Conservation (phyloP, 2,797 vertebrate species). For the Chaetodon trifasciatus region DNA sequence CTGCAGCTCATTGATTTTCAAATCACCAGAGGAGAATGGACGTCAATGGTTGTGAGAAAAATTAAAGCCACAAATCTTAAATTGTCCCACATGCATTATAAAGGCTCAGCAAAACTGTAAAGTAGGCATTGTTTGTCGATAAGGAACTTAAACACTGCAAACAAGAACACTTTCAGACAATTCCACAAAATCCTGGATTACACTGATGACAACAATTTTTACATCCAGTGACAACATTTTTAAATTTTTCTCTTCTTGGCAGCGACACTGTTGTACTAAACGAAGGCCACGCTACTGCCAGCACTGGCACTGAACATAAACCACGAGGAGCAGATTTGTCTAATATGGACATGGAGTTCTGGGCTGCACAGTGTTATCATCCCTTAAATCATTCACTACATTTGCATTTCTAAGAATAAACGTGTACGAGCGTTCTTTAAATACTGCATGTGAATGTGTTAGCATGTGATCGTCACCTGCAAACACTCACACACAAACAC, state of each 20-base stretch:
- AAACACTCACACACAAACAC: not conserved
- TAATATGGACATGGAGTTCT: not conserved
- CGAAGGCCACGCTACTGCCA: not conserved
- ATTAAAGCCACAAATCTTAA: not conserved
- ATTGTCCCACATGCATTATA: not conserved
- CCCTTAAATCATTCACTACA: not conserved
- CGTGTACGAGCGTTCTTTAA: not conserved
- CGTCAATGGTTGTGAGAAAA: not conserved
- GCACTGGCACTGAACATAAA: not conserved
- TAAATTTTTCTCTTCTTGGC: not conserved
- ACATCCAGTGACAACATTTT: not conserved
- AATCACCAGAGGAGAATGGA: not conserved
- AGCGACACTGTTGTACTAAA: not conserved
- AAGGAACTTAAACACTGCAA: not conserved
- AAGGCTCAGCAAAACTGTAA: not conserved
- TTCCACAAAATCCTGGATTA: not conserved
- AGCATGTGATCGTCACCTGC: not conserved
- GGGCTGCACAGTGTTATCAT: not conserved
- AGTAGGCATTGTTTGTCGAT: not conserved
- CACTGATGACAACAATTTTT: not conserved
- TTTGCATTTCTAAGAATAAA: not conserved
- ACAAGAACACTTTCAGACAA: not conserved
- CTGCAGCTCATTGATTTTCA: slow-evolving; percentile 1
- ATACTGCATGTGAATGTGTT: not conserved
- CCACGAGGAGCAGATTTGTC: not conserved